Percentiles rank a stretch among this genome's conserved stretches.
Conservation (phyloP, 92 coral and sea anemone species). For the Zoanthus solanderi region DNA sequence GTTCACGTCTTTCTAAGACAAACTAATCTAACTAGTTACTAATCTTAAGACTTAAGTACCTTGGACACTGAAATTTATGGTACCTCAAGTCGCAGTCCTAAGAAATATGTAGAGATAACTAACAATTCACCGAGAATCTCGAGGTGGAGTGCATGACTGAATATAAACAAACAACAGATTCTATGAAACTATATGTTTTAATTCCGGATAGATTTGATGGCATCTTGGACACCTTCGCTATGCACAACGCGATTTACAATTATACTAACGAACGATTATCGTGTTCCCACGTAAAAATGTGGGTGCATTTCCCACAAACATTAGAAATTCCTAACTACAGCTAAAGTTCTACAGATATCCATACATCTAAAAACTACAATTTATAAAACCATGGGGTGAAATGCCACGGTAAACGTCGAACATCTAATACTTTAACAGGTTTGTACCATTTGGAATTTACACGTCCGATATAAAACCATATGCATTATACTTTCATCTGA, state of each 20-base stretch:
- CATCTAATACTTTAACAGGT: conserved; percentile 42
- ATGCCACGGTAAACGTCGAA: conserved; percentile 31
- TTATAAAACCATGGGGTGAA: conserved; percentile 32
- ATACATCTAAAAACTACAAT: conserved; percentile 36
- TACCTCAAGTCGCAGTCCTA: neutral
- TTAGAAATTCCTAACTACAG: conserved; percentile 40
- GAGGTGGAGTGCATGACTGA: neutral
- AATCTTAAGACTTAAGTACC: conserved; percentile 11
- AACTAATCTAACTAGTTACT: conserved; percentile 6
- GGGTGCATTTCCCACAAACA: conserved; percentile 38
- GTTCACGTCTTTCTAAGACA: neutral
- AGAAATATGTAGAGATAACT: neutral
- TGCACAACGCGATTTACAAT: conserved; percentile 28
- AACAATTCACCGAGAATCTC: neutral
- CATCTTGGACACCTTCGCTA: conserved; percentile 40
- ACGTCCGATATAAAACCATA: conserved; percentile 45
- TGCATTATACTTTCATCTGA: conserved; percentile 27
- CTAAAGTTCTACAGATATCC: conserved; percentile 17
- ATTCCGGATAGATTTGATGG: conserved; percentile 40
- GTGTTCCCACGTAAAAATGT: conserved; percentile 52
- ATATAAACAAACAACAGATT: conserved; percentile 21
- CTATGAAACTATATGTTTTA: conserved; percentile 41
- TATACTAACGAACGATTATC: conserved; percentile 45
- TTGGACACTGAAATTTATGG: neutral
- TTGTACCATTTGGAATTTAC: conserved; percentile 52